A percentile compares a stretch with the other conserved stretches of the same genome.
These are phyloP conservation scores for Artemisiospiza belli DNA, from an alignment of 2,113 vertebrate species.

Conservation along the genomic window DNA sequence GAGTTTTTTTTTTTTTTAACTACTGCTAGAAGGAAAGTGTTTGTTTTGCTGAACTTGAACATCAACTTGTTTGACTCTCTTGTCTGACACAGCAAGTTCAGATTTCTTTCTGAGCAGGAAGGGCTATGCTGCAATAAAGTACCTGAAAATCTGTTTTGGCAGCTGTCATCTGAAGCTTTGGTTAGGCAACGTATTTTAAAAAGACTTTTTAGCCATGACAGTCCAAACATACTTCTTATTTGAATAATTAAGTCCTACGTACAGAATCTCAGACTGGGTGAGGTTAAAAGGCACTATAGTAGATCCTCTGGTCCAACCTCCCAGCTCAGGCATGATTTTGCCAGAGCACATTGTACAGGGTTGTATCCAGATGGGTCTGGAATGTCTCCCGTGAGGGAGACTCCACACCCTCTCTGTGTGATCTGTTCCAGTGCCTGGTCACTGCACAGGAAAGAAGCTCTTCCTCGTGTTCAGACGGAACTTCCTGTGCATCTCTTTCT, in stretches of 20 bases:
- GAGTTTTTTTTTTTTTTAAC: background rate
- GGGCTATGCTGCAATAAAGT: background rate
- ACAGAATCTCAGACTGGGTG: background rate
- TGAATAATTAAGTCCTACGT: background rate
- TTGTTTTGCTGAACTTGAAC: background rate
- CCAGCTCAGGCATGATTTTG: background rate
- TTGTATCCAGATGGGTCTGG: background rate
- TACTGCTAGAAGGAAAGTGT: background rate
- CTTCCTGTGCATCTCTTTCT: background rate
- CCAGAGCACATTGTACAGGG: background rate
- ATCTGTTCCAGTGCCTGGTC: background rate
- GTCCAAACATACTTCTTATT: background rate
- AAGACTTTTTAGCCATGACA: background rate
- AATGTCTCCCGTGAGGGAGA: background rate
- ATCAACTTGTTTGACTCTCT: background rate
- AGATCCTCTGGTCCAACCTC: background rate
- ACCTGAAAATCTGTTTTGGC: background rate
- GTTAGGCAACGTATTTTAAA: background rate
- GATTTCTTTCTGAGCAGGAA: background rate
- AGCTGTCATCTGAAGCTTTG: background rate
- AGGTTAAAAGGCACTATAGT: background rate
- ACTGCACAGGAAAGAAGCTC: background rate
- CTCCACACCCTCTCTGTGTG: background rate
- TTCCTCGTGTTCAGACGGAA: background rate
- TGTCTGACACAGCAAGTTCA: background rate